phyloP scores from a whole-genome alignment of 2,888 invertebrate genomes.

The Pyrochroa serraticornis region DNA sequence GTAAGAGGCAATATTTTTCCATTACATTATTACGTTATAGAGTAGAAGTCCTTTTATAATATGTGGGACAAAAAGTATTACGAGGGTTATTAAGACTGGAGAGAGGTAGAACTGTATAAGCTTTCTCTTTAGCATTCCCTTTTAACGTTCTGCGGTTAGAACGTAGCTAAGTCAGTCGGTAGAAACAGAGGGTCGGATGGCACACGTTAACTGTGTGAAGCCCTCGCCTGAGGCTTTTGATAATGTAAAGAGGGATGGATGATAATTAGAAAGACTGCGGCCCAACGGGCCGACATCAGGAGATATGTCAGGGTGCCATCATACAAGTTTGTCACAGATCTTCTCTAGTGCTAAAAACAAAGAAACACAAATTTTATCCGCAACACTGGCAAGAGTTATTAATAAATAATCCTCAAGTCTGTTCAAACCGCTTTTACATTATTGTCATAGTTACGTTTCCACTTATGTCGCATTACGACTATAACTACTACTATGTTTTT shows the following conservation, averaged over 20 bases:
- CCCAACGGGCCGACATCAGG: slow-evolving; percentile 18
- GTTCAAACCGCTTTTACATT: slow-evolving; percentile 20
- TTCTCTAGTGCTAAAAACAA: slow-evolving; percentile 11
- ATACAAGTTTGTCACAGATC: slow-evolving; percentile 10
- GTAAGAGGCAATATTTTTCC: slow-evolving; percentile 8
- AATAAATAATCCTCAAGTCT: slow-evolving; percentile 7
- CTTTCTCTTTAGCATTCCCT: slow-evolving; percentile 44
- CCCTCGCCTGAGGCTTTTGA: slow-evolving; percentile 18
- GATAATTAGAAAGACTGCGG: slow-evolving; percentile 27
- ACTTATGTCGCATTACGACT: not conserved
- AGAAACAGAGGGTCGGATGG: slow-evolving; percentile 27
- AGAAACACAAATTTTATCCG: slow-evolving; percentile 2
- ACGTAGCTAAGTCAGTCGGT: slow-evolving; percentile 41
- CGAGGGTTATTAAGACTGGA: slow-evolving; percentile 20
- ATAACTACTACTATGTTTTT: not conserved
- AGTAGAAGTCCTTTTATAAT: slow-evolving; percentile 9
- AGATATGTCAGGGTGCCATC: slow-evolving; percentile 22
- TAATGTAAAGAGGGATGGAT: slow-evolving; percentile 26
- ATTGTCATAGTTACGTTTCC: slow-evolving; percentile 18
- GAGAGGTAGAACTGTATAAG: slow-evolving; percentile 35
- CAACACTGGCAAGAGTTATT: not conserved
- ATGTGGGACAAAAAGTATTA: slow-evolving; percentile 19
- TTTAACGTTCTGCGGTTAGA: slow-evolving; percentile 42
- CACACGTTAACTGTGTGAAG: slow-evolving; percentile 23
- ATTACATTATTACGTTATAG: slow-evolving; percentile 11